Base-by-base conservation (phyloP, 2,113 vertebrate genomes). In the Archocentrus centrarchus region DNA sequence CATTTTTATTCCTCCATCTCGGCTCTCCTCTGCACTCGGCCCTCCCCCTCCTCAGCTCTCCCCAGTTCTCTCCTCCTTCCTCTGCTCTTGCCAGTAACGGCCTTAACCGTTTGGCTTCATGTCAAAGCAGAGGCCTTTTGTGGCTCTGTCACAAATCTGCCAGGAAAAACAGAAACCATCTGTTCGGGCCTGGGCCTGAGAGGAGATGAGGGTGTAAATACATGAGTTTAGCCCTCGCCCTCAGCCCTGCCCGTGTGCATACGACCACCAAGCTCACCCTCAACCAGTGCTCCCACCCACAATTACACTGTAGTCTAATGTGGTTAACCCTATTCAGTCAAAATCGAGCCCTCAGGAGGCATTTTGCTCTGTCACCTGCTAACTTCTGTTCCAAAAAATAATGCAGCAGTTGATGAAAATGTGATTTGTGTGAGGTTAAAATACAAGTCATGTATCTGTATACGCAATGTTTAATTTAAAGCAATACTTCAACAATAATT, bases 111-210 rank as follows among this genome's bases (percentile, higher is more conserved):
- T 95, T 96, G 94, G 95, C 94, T 95, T 78, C 61, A 57, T 95
- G 95, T 96, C 95, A 96, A 89, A 95, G 92, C 93, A 86, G 93
- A 92, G 95, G 95, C 94, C 95, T 95, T 95, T 94, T 95, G 95
- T 95, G 95, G 95, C 95, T 96, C 91, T 89, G 93, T 96, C 94
- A 90, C 95, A 96, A 96, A 96, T 96, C 95, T 95, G 94, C 90
- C 94, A 93, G 95, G 94, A 94, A 97, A 96, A 97, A 96, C 94
- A 96, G 70, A 91, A 96, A 96, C 94, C 96, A 96, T 96, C 95
- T 97, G 96, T 92, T 94, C 63, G 55, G n/a, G 64, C 84, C 85
- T 37, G 81, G 75, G 87, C 95, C 93, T 91, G 91, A 95, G 95
- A 75, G 59, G 87, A 85, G 90, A 91, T 91, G 91, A 91, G 93